phyloP scores from a whole-genome alignment of 2,888 invertebrate species.

The Megamerina dolium region DNA sequence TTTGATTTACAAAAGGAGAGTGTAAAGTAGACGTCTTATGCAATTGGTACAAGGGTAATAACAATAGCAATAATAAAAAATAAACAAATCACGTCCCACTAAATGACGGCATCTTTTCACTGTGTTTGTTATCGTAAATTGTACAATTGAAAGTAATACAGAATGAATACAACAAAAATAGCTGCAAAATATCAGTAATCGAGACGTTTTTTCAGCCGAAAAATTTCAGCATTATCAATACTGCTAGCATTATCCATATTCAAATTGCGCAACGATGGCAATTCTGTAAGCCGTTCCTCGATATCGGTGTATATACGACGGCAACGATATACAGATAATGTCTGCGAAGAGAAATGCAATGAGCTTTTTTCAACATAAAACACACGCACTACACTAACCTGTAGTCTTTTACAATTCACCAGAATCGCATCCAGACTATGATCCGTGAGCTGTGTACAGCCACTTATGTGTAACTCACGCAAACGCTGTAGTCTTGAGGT shows the following conservation, averaged over 20 bases:
- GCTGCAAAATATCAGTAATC: conserved; percentile 48
- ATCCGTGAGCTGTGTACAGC: conserved; percentile 54
- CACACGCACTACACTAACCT: conserved; percentile 22
- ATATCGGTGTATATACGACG: conserved; percentile 45
- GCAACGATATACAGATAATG: conserved; percentile 41
- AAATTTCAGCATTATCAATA: conserved; percentile 42
- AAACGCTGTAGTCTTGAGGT: conserved; percentile 48
- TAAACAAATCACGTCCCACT: background rate
- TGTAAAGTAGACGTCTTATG: background rate
- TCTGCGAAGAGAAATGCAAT: conserved; percentile 17
- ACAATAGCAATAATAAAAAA: background rate
- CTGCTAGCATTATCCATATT: conserved; percentile 39
- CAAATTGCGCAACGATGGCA: conserved; percentile 38
- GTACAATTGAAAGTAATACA: conserved; percentile 46
- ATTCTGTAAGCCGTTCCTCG: conserved; percentile 38
- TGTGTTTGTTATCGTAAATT: conserved; percentile 38
- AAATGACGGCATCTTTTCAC: no score
- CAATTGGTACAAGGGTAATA: background rate
- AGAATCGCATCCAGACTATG: conserved; percentile 52
- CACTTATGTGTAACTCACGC: conserved; percentile 45
- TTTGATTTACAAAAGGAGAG: background rate
- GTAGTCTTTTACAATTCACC: conserved; percentile 50
- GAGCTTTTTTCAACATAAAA: background rate
- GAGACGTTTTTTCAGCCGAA: conserved; percentile 40
- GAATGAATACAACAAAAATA: conserved; percentile 42